Conservation (phyloP, 2,113 vertebrate genomes). For the Oncorhynchus mykiss region DNA sequence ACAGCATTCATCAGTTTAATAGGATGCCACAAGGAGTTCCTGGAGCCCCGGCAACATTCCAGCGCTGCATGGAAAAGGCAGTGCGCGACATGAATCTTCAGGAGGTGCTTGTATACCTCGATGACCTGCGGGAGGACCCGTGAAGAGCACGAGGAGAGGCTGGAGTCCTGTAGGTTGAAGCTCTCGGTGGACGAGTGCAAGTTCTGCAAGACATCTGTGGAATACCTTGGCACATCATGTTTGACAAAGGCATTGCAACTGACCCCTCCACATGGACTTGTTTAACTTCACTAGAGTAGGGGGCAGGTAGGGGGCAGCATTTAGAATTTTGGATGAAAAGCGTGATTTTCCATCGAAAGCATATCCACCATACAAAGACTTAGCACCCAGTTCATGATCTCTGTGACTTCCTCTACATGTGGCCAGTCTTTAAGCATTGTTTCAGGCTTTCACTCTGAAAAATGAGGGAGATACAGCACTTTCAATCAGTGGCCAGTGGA, state of each 20-base stretch:
- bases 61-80: slow-evolving; percentile 22
- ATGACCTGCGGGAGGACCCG: background rate
- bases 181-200: background rate
- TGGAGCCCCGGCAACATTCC: slow-evolving; percentile 23
- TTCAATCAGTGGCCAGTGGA: no score
- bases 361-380: no score
- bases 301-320: no score
- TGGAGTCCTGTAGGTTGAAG: background rate
- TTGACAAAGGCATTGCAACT: background rate
- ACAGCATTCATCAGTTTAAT: slow-evolving; percentile 7
- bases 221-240: slow-evolving; percentile 9
- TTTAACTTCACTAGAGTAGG: no score
- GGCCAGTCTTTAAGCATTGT: no score
- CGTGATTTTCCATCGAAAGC: no score
- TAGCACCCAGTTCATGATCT: no score
- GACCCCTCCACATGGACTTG: background rate
- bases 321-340: no score
- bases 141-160: background rate
- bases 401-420: no score
- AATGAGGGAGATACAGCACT: no score
- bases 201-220: background rate
- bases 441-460: no score
- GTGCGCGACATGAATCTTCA: slow-evolving; percentile 26
- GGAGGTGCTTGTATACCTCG: slow-evolving; percentile 8
- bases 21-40: background rate